Evolutionary conservation across 2,797 vertebrate species (phyloP).

Genomic region (Arctocebus calabarensis): DNA sequence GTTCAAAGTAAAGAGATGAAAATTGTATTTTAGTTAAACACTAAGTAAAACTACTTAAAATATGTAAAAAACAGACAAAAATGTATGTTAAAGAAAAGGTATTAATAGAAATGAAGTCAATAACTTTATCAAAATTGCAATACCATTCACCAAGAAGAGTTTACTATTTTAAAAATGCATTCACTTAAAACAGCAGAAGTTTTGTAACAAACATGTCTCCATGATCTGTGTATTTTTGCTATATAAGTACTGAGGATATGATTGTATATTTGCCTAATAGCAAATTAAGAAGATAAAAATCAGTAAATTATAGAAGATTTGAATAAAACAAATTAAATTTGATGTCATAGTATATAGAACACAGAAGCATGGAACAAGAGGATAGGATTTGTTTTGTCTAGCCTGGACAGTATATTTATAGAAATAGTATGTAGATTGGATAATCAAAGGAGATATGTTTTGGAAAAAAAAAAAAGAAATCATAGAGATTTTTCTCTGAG

Average conservation of each 20-base stretch:
- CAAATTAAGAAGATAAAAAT: slow-evolving; percentile 1
- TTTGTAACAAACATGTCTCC: not conserved
- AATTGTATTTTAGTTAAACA: not conserved
- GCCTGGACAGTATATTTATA: not conserved
- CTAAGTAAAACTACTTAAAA: not conserved
- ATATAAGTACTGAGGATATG: not conserved
- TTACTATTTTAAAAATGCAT: not conserved
- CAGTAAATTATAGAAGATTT: not conserved
- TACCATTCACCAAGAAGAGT: not conserved
- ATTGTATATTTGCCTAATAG: not conserved
- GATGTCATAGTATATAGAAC: not conserved
- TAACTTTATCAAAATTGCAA: not conserved
- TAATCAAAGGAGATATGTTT: slow-evolving; percentile 3
- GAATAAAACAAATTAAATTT: slow-evolving; percentile 30
- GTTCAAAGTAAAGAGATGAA: slow-evolving; percentile 17
- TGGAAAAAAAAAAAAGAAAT: not conserved
- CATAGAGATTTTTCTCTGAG: not conserved
- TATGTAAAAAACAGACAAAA: not conserved
- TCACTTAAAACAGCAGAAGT: not conserved
- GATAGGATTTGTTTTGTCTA: not conserved
- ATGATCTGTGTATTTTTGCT: slow-evolving; percentile 10
- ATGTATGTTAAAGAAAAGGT: not conserved
- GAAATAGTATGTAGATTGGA: not conserved
- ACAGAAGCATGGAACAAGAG: not conserved
- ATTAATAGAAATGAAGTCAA: not conserved